Evolutionary conservation across 2,888 invertebrate genomes (phyloP).

Genomic region (Cerceris ruficornis): DNA sequence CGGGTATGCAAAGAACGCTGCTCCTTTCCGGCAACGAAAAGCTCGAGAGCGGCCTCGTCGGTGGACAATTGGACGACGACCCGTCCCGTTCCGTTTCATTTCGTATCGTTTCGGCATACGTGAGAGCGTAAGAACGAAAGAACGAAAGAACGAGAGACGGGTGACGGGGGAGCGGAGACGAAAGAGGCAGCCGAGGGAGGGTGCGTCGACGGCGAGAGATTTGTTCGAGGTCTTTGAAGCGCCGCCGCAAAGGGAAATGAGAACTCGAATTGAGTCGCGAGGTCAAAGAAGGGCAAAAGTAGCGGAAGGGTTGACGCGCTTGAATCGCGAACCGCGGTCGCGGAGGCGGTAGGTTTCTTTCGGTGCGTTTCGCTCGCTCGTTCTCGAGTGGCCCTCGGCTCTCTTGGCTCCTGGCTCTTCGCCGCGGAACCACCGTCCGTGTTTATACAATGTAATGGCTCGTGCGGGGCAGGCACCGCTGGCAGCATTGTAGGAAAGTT

Average conservation of each 20-base stretch:
- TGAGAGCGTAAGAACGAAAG: neutral
- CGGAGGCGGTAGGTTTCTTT: slow-evolving; percentile 40
- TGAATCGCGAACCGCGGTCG: slow-evolving; percentile 53
- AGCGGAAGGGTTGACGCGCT: slow-evolving; percentile 59
- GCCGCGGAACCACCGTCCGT: slow-evolving; percentile 52
- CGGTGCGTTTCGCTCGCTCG: slow-evolving; percentile 64
- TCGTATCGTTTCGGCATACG: neutral
- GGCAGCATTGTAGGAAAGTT: slow-evolving; percentile 60
- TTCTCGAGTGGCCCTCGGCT: slow-evolving; percentile 55
- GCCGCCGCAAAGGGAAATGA: slow-evolving; percentile 50
- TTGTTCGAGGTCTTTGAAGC: slow-evolving; percentile 41
- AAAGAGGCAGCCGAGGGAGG: neutral
- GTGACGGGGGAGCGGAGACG: neutral
- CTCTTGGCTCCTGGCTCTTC: neutral
- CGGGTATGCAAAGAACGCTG: slow-evolving; percentile 80
- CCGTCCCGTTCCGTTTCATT: neutral
- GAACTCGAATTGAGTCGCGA: slow-evolving; percentile 11
- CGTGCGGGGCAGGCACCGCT: slow-evolving; percentile 42
- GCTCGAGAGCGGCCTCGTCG: neutral
- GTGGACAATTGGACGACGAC: neutral
- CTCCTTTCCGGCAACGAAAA: slow-evolving; percentile 66
- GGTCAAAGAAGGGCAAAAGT: slow-evolving; percentile 32
- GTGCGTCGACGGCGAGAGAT: slow-evolving; percentile 32
- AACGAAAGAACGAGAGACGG: neutral
- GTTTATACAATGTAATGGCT: slow-evolving; percentile 79